Conservation (phyloP, 2,888 invertebrate genomes). For the Drosophila yooni region DNA sequence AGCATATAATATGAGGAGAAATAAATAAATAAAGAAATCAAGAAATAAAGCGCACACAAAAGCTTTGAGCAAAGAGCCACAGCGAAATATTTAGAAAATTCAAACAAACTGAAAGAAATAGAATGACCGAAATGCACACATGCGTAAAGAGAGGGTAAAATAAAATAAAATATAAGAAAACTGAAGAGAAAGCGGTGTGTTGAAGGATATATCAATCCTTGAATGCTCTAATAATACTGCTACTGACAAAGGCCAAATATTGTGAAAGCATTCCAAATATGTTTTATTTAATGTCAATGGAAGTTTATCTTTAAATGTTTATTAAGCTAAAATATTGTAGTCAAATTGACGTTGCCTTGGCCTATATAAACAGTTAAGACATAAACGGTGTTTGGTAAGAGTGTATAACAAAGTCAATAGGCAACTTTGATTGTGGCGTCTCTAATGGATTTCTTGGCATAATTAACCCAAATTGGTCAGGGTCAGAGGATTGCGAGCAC, state of each 20-base stretch:
- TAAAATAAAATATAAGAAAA: constrained; percentile 23
- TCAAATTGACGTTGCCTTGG: not conserved
- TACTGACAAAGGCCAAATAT: not conserved
- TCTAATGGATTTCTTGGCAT: constrained; percentile 73
- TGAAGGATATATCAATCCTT: not conserved
- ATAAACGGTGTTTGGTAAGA: constrained; percentile 3
- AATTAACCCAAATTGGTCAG: constrained; percentile 64
- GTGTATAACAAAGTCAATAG: constrained; percentile 53
- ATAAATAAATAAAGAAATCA: not conserved
- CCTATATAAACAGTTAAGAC: not conserved
- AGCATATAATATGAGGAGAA: constrained; percentile 30
- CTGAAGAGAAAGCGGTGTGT: not conserved
- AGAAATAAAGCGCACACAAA: constrained; percentile 1
- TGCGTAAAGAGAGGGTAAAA: constrained; percentile 59
- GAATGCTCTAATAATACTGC: constrained; percentile 47
- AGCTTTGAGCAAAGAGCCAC: constrained; percentile 35
- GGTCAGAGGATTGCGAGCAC: constrained; percentile 30
- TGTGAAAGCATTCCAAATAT: not conserved
- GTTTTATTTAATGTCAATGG: not conserved
- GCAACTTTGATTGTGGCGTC: constrained; percentile 28
- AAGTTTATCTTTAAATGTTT: not conserved
- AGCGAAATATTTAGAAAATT: constrained; percentile 71
- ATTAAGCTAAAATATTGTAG: not conserved
- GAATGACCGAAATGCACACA: constrained; percentile 68
- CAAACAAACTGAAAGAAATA: constrained; percentile 50